These are phyloP conservation scores for Drosophila suzukii DNA, from an alignment of 1,140 invertebrate genomes.

Conservation along the genomic window DNA sequence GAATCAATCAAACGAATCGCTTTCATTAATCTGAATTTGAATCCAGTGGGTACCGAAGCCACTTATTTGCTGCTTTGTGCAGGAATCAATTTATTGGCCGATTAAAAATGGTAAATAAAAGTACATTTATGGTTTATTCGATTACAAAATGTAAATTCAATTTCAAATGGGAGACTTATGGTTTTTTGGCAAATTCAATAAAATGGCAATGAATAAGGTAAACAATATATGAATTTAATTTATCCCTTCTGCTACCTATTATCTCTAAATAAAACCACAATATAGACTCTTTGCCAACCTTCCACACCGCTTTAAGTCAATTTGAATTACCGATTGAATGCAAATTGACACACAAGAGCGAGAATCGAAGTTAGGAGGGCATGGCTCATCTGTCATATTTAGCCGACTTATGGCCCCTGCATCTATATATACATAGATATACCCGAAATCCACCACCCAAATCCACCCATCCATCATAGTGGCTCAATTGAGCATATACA, in stretches of 20 bases:
- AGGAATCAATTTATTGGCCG: constrained; percentile 3
- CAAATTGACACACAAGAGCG: constrained; percentile 33
- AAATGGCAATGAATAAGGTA: too few relatives aligned
- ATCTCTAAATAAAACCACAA: background rate
- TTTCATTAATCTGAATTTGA: constrained; percentile 28
- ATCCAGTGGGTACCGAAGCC: background rate
- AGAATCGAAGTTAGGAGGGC: constrained; percentile 24
- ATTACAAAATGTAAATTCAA: background rate
- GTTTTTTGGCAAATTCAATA: too few relatives aligned
- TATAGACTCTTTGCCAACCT: too few relatives aligned
- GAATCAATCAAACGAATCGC: constrained; percentile 42
- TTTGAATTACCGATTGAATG: constrained; percentile 39
- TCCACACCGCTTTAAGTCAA: constrained; percentile 18
- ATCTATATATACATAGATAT: constrained; percentile 4
- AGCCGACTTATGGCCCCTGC: constrained; percentile 25
- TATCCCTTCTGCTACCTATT: background rate
- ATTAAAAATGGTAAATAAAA: background rate
- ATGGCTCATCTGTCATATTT: constrained; percentile 51
- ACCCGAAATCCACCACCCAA: constrained; percentile 18
- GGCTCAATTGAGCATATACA: constrained; percentile 20
- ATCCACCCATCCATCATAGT: constrained; percentile 62
- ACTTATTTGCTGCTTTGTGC: background rate
- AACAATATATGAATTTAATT: too few relatives aligned
- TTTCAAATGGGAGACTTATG: too few relatives aligned
- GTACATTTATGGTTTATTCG: background rate